Evolutionary conservation across 2,113 vertebrate species (phyloP), one percentile per base, ranked within the genome.

Genomic region (Hystrix brachyura): DNA sequence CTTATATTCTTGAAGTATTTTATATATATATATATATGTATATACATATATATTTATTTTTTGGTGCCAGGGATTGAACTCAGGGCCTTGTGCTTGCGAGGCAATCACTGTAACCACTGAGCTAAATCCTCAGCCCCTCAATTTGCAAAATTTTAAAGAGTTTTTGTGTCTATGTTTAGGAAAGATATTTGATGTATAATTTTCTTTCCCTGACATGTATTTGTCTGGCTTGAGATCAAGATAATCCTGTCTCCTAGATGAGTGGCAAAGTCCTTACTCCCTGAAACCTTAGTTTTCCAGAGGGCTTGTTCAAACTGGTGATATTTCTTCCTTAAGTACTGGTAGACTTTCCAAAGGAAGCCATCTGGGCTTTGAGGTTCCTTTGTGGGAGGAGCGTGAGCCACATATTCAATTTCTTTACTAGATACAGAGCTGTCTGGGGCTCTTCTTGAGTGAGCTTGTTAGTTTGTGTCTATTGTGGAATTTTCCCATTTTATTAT

Each of bases 401-500:
- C 23, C 59, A 88, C 38, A 82, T 34, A 81, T 72, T 85, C 57
- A 62, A 17, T 59, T 57, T 84, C 55, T 96, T 90, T 86, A 74
- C 48, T 51, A 53, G 67, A 38, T 82, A 46, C 18, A 34, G 71
- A 64, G 15, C 4, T 78, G 51, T 92, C 11, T 38, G 23, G 29
- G 64, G 23, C 69, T 23, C 69, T 57, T 64, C 79, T 65, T 72
- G 25, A 53, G 18, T 72, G 23, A 59, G 5, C 15, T 74, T 74
- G 38, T 72, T 57, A 57, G 48, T 74, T 95, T 93, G 48, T 89
- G 38, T 89, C 43, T 43, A 46, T 55, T 15, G 14, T 57, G 72
- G 34, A 59, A 90, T 86, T 34, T 80, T 12, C 53, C 12, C 4
- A 21, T 60, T 92, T 85, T 74, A 89, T 64, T 1, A 23, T 51